Evolutionary conservation across 2,797 vertebrate species (phyloP), one percentile per base, ranked within the genome.

Genomic region (Graptemys geographica): DNA sequence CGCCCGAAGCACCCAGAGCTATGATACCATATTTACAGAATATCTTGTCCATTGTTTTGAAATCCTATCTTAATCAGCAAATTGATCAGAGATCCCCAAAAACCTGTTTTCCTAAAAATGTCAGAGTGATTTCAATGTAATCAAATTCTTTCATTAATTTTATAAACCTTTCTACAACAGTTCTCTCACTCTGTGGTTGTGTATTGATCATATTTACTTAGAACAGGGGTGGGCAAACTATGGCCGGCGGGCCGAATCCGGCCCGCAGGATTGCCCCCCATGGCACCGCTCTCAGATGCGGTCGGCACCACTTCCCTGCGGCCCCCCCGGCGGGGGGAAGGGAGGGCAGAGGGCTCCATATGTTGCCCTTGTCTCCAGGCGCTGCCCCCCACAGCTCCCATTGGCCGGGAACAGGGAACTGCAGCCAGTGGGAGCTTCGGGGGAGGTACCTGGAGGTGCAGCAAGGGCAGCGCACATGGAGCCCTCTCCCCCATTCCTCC

Each of bases 401-500:
- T 16, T 51, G 51, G 51, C 51, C 5, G 51, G 51, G 51, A 51
- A 51, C 15, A 15, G 51, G 51, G 51, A 51, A 51, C 51, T 15
- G 5, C 5, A 5, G 51, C 51, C 51, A 51, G 15, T 51, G 51
- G 13, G 51, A 51, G 51, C 51, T 51, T 51, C 51, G 13, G 51
- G 5, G 51, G 51, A 51, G 51, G 51, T 51, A 51, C 51, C 51
- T 51, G 51, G 51, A 51, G 51, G 51, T 15, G 13, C 15, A 13
- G 51, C 51, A 51, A 51, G 51, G 51, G 51, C 15, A 51, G 51
- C 5, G 5, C 51, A 51, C 51, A 16, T 2, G 51, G 51, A 51
- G 51, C 51, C 51, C 15, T 51, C 51, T 1, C 51, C 51, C 51
- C 51, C 3, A 44, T 6, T 7, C 2, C 2, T 1, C 51, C 51